phyloP scores from a whole-genome alignment of 2,888 invertebrate species.

The Tuta absoluta region DNA sequence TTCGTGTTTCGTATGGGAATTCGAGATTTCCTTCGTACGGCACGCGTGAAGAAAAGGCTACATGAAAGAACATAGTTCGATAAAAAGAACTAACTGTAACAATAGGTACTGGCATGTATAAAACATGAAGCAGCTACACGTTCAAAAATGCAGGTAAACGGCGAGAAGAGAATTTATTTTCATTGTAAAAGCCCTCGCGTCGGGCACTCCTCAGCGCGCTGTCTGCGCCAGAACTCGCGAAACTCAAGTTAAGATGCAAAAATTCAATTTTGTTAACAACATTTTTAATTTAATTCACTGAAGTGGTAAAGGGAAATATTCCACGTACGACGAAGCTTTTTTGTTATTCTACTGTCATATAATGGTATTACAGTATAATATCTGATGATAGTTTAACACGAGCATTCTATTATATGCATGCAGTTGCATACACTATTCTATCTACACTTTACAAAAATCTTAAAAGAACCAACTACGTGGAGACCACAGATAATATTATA shows the following conservation, averaged over 20 bases:
- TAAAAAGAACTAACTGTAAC: no score
- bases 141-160: conserved; percentile 1
- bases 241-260: conserved; percentile 21
- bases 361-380: background rate
- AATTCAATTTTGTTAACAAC: conserved; percentile 31
- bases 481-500: no score
- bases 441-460: no score
- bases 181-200: conserved; percentile 10
- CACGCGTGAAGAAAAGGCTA: no score
- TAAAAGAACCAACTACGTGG: no score
- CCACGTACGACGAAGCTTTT: background rate
- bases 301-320: conserved; percentile 19
- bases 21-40: no score
- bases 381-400: no score
- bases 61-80: no score
- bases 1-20: no score
- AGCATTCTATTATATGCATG: no score
- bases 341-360: background rate
- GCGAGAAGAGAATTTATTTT: conserved; percentile 19
- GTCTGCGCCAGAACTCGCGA: conserved; percentile 21
- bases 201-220: conserved; percentile 18
- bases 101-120: background rate
- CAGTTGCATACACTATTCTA: no score
- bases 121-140: background rate
- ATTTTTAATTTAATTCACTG: conserved; percentile 32